phyloP scores from a whole-genome alignment of 2,113 vertebrate genomes.

The Gavia stellata region DNA sequence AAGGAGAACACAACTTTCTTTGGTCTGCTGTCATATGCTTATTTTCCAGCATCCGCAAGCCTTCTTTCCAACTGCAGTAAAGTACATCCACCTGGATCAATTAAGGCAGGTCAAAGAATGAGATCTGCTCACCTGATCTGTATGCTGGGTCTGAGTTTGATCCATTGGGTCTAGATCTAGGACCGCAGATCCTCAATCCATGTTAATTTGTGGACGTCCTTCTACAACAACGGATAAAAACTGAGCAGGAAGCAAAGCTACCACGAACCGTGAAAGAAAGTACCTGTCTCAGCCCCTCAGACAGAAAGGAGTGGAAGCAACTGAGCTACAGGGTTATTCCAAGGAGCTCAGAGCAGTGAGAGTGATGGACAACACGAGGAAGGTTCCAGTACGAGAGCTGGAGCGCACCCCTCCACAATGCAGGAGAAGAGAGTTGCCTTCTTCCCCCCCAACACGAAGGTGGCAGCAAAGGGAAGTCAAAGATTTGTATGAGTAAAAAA shows the following conservation, averaged over 20 bases:
- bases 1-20: not conserved
- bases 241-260: not conserved
- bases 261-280: not conserved
- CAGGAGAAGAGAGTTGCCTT: not conserved
- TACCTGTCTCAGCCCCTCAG: not conserved
- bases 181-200: not conserved
- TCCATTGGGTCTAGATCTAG: not conserved
- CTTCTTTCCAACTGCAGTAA: not conserved
- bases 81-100: not conserved
- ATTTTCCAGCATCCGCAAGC: not conserved
- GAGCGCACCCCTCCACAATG: accelerated
- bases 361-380: accelerated
- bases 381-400: not conserved
- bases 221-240: not conserved
- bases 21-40: not conserved
- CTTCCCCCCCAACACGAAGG: not conserved
- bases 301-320: not conserved
- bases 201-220: not conserved
- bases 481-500: not conserved
- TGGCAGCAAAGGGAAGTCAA: not conserved
- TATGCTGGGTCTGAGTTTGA: not conserved
- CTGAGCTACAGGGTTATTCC: not conserved
- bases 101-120: not conserved
- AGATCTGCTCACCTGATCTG: not conserved
- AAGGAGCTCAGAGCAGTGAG: not conserved